Conservation (phyloP, 2,888 invertebrate genomes). For the Acanthosoma haemorrhoidale region DNA sequence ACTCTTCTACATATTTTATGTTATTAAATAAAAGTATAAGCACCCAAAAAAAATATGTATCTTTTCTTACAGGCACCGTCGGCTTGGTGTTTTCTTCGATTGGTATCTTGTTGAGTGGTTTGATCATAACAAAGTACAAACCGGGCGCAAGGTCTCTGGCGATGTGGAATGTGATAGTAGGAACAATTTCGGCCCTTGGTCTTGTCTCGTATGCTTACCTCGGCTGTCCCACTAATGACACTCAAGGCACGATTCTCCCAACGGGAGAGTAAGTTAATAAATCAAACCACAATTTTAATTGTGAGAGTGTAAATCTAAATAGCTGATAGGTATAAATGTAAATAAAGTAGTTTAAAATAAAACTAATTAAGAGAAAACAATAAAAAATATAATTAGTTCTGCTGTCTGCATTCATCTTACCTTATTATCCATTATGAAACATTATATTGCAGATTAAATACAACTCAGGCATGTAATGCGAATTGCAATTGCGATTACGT, state of each 20-base stretch:
- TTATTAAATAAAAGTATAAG: not conserved
- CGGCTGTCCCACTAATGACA: constrained; percentile 56
- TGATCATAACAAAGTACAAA: constrained; percentile 60
- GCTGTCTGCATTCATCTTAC: too few relatives aligned
- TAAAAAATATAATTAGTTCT: too few relatives aligned
- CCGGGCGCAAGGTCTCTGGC: constrained; percentile 62
- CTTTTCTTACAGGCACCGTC: constrained; percentile 50
- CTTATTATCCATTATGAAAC: too few relatives aligned
- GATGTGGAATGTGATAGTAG: constrained; percentile 63
- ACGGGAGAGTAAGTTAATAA: constrained; percentile 37
- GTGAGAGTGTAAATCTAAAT: too few relatives aligned
- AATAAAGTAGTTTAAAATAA: too few relatives aligned
- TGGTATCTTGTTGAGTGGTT: constrained; percentile 62
- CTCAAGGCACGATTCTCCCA: constrained; percentile 46
- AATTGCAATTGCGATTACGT: constrained; percentile 64
- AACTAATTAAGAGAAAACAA: too few relatives aligned
- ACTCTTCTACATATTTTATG: not conserved
- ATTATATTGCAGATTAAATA: constrained; percentile 43
- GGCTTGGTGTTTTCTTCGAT: constrained; percentile 64
- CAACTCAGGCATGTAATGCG: constrained; percentile 55
- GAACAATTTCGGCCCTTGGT: constrained; percentile 57
- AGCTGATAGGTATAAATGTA: too few relatives aligned
- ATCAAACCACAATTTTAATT: too few relatives aligned
- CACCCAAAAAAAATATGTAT: too few relatives aligned
- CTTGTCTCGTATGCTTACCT: constrained; percentile 61